phyloP scores from a whole-genome alignment of 2,113 vertebrate genomes.

The Pogona vitticeps region DNA sequence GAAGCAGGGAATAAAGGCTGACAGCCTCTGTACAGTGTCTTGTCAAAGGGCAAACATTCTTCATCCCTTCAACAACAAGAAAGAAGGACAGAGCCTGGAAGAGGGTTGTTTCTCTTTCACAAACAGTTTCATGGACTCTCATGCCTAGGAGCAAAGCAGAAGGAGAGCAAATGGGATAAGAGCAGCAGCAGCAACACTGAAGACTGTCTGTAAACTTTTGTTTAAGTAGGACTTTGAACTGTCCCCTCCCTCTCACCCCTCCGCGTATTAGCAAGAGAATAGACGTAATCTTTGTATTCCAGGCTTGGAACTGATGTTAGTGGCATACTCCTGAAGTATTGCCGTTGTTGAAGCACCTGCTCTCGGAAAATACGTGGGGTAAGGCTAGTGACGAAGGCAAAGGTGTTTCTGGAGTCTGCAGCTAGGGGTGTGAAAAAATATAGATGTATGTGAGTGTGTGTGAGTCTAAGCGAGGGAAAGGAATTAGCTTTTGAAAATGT shows the following conservation, averaged over 20 bases:
- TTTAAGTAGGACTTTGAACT: slow-evolving; percentile 19
- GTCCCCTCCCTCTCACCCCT: not conserved
- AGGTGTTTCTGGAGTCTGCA: not conserved
- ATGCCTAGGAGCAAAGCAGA: slow-evolving; percentile 23
- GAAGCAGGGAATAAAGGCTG: not conserved
- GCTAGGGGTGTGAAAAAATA: not conserved
- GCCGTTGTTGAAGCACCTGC: not conserved
- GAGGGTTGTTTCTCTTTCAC: not conserved
- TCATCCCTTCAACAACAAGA: not conserved
- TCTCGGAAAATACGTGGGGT: slow-evolving; percentile 7
- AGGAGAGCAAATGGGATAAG: not conserved
- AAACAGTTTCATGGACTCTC: not conserved
- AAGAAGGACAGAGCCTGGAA: not conserved
- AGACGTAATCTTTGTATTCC: slow-evolving; percentile 15
- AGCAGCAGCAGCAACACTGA: not conserved
- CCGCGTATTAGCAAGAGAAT: not conserved
- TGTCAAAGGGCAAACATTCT: not conserved
- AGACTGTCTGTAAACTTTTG: not conserved
- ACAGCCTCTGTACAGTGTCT: not conserved
- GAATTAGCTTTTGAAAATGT: not conserved
- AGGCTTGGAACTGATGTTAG: not conserved
- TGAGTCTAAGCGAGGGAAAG: not conserved
- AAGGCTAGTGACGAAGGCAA: slow-evolving; percentile 17
- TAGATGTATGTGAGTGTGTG: not conserved
- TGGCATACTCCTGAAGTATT: not conserved